Percentiles rank a stretch among this genome's conserved stretches.
phyloP scores from a whole-genome alignment of 2,113 vertebrate genomes.

The Pelecanus crispus region DNA sequence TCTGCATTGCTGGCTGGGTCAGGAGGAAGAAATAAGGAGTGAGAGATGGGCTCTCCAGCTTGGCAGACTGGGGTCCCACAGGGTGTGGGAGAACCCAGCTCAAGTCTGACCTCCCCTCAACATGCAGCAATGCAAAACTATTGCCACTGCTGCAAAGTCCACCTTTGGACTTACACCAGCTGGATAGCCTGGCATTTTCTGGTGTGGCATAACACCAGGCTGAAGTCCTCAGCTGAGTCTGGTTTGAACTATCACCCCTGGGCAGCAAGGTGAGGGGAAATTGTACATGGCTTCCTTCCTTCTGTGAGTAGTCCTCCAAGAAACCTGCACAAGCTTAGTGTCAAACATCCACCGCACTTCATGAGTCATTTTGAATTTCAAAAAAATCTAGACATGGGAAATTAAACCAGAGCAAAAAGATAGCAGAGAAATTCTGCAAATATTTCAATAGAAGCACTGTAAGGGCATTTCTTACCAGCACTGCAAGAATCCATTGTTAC shows the following conservation, averaged over 20 bases:
- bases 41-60: neutral
- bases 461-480: neutral
- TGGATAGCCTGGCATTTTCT: neutral
- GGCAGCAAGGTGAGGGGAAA: neutral
- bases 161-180: neutral
- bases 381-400: neutral
- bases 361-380: neutral
- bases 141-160: neutral
- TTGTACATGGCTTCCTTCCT: neutral
- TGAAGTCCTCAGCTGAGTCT: neutral
- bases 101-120: neutral
- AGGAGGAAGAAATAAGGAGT: neutral
- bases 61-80: neutral
- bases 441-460: neutral
- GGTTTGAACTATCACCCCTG: neutral
- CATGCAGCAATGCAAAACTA: rapidly evolving
- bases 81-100: neutral
- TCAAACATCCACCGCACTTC: neutral
- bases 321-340: neutral
- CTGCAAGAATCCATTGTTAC: neutral
- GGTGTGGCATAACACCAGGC: neutral
- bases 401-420: neutral
- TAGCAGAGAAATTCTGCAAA: neutral
- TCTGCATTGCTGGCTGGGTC: neutral
- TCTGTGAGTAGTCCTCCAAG: neutral